Evolutionary conservation across 2,797 vertebrate species (phyloP).

Genomic region (Manis crassicaudata): DNA sequence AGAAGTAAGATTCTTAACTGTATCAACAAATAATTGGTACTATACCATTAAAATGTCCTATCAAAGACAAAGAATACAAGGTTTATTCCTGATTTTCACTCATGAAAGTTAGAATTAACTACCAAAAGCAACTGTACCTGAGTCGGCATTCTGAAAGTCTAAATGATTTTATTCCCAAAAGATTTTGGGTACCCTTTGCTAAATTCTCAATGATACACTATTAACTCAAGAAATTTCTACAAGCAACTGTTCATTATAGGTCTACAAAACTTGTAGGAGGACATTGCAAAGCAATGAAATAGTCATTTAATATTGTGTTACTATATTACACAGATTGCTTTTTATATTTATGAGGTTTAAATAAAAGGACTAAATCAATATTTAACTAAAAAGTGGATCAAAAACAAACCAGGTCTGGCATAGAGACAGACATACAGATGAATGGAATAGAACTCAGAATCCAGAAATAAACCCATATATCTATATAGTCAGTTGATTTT

Average conservation of each 20-base stretch:
- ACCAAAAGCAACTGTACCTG: constrained; percentile 25
- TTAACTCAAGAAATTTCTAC: constrained; percentile 28
- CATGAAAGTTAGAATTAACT: constrained; percentile 28
- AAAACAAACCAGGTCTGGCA: not conserved
- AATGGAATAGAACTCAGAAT: constrained; percentile 27
- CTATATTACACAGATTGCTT: not conserved
- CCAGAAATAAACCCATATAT: not conserved
- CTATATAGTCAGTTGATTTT: constrained; percentile 15
- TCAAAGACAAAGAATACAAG: constrained; percentile 34
- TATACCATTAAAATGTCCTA: constrained; percentile 30
- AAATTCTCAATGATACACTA: constrained; percentile 13
- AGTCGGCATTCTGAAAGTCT: constrained; percentile 30
- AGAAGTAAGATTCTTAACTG: constrained; percentile 52
- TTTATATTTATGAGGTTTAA: constrained; percentile 46
- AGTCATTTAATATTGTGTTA: constrained; percentile 34
- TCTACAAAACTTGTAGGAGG: constrained; percentile 29
- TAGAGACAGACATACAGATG: constrained; percentile 1
- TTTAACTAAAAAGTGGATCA: constrained; percentile 33
- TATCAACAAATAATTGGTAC: not conserved
- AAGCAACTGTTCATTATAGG: constrained; percentile 14
- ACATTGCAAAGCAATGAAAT: not conserved
- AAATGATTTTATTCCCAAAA: constrained; percentile 35
- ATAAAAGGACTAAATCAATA: constrained; percentile 35
- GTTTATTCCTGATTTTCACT: constrained; percentile 2
- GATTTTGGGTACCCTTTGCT: constrained; percentile 22